These are phyloP conservation scores for Epizoanthus fatuus DNA, from an alignment of 92 coral and sea anemone genomes.

Conservation along the genomic window DNA sequence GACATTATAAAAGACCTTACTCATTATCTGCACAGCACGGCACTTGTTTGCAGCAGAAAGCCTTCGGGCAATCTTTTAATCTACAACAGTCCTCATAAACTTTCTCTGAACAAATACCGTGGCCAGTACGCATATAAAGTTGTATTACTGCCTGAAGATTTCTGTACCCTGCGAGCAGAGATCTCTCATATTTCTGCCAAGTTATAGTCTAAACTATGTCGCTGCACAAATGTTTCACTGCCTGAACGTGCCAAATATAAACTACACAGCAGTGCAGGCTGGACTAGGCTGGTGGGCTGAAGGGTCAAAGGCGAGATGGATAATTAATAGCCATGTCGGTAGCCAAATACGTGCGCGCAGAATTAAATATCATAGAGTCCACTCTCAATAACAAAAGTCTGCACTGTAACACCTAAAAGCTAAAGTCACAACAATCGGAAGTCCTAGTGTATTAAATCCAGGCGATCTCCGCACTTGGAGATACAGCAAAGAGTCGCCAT, in stretches of 20 bases:
- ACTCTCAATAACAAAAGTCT: background rate
- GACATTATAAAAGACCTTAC: constrained; percentile 18
- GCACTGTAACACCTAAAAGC: background rate
- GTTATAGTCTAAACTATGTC: too few relatives aligned
- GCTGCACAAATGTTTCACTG: too few relatives aligned
- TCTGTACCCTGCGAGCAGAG: too few relatives aligned
- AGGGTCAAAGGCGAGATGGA: background rate
- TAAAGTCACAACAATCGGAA: background rate
- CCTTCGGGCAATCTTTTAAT: background rate
- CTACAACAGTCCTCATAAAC: background rate
- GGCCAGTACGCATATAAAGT: too few relatives aligned
- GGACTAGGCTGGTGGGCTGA: background rate
- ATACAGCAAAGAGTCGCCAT: background rate
- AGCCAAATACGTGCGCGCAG: background rate
- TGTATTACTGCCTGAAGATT: too few relatives aligned
- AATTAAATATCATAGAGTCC: background rate
- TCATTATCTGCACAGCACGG: constrained; percentile 25
- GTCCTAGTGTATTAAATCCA: background rate
- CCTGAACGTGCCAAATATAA: too few relatives aligned
- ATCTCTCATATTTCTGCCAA: too few relatives aligned
- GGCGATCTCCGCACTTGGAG: background rate
- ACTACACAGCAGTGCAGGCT: too few relatives aligned
- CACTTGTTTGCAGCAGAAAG: background rate
- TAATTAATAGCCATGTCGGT: background rate
- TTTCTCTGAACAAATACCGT: background rate